Evolutionary conservation across 92 coral and sea anemone species (phyloP).

Genomic region (Zoanthus sansibaricus): DNA sequence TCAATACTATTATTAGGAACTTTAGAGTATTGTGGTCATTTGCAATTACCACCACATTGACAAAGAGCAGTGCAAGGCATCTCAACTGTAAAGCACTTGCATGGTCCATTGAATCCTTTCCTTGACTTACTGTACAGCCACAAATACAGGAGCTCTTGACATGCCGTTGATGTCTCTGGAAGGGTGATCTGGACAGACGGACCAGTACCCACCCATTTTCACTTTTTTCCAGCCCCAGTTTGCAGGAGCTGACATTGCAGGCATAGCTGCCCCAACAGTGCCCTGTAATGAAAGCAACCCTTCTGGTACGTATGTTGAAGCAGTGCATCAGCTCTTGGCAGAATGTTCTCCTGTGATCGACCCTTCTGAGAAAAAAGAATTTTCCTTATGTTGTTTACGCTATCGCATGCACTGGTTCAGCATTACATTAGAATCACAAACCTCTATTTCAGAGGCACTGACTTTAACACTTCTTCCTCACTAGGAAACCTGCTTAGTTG

Average conservation of each 20-base stretch:
- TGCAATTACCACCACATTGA: not conserved
- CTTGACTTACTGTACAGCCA: slow-evolving; percentile 4
- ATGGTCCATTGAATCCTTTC: slow-evolving; percentile 17
- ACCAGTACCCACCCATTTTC: slow-evolving; percentile 16
- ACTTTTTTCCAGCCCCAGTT: not conserved
- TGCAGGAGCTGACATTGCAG: slow-evolving; percentile 21
- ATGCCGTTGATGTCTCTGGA: slow-evolving; percentile 36
- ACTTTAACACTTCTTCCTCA: too few relatives aligned
- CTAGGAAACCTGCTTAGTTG: too few relatives aligned
- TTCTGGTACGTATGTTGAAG: too few relatives aligned
- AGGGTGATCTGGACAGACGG: slow-evolving; percentile 1
- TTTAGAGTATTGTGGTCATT: too few relatives aligned
- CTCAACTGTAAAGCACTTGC: slow-evolving; percentile 18
- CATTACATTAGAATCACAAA: too few relatives aligned
- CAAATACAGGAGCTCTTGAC: slow-evolving; percentile 32
- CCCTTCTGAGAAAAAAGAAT: too few relatives aligned
- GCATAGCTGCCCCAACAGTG: slow-evolving; percentile 5
- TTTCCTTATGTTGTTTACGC: too few relatives aligned
- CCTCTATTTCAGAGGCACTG: too few relatives aligned
- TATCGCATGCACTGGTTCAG: too few relatives aligned
- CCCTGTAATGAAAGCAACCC: not conserved
- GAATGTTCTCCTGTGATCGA: too few relatives aligned
- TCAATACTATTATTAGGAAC: too few relatives aligned
- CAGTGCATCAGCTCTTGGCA: too few relatives aligned
- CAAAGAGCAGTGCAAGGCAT: slow-evolving; percentile 23